These are phyloP conservation scores for Monarcha castaneiventris DNA, from an alignment of 2,113 vertebrate genomes.

Conservation along the genomic window DNA sequence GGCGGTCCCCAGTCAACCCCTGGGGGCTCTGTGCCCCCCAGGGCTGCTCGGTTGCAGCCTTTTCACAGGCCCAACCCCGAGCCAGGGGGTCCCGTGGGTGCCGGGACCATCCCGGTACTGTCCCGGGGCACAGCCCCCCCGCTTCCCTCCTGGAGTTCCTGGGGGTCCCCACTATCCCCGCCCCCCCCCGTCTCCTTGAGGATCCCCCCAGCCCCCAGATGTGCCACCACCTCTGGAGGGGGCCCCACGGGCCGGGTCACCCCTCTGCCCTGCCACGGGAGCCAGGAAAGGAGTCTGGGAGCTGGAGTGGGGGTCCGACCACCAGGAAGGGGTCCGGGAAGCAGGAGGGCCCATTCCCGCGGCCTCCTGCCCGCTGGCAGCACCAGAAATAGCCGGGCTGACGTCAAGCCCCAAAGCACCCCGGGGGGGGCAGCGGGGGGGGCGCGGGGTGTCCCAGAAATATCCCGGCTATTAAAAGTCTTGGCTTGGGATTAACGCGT, in stretches of 20 bases:
- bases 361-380: neutral
- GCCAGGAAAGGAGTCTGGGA: neutral
- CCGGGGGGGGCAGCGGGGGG: neutral
- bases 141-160: neutral
- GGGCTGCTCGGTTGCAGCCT: neutral
- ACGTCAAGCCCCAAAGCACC: slow-evolving; percentile 35
- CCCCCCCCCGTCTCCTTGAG: neutral
- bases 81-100: neutral
- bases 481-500: neutral
- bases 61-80: neutral
- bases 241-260: neutral
- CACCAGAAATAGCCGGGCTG: slow-evolving; percentile 47
- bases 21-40: neutral
- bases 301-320: neutral
- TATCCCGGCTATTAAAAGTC: slow-evolving; percentile 45
- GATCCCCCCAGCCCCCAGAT: neutral
- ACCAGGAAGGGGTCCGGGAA: neutral
- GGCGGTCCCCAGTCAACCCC: rapidly evolving
- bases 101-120: rapidly evolving
- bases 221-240: neutral
- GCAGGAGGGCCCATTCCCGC: neutral
- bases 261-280: neutral
- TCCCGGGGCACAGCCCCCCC: rapidly evolving
- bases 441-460: slow-evolving; percentile 11
- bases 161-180: neutral